Percentiles rank a stretch among this genome's conserved stretches.
phyloP scores from a whole-genome alignment of 2,888 invertebrate species.

The Troglohyphantes excavatus region DNA sequence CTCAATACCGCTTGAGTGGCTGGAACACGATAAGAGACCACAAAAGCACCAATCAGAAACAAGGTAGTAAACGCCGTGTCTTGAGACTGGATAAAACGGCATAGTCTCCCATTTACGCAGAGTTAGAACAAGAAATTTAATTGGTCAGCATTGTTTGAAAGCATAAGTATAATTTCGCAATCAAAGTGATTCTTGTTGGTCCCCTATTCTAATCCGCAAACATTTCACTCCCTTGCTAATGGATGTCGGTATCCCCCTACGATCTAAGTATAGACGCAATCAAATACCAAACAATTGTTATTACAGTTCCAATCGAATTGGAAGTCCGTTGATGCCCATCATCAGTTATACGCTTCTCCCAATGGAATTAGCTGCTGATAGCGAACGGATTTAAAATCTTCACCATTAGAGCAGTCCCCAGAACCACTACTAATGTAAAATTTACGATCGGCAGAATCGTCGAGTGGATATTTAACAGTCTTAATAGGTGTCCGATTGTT shows the following conservation, averaged over 20 bases:
- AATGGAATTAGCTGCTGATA: slow-evolving; percentile 43
- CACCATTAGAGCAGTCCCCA: slow-evolving; percentile 29
- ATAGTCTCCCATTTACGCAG: background rate
- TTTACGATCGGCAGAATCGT: slow-evolving; percentile 34
- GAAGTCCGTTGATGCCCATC: background rate
- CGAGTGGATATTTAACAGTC: slow-evolving; percentile 60
- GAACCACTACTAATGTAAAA: slow-evolving; percentile 38
- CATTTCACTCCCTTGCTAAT: background rate
- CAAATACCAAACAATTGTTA: slow-evolving; percentile 10
- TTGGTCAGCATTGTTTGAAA: background rate
- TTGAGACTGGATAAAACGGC: background rate
- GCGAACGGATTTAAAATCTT: slow-evolving; percentile 47
- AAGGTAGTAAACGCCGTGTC: background rate
- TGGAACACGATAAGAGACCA: background rate
- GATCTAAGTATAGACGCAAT: too few relatives aligned
- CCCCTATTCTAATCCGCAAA: background rate
- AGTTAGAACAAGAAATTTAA: background rate
- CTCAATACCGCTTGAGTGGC: slow-evolving; percentile 1
- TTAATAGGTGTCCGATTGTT: slow-evolving; percentile 71
- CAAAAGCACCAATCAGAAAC: slow-evolving; percentile 4
- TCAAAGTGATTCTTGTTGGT: background rate
- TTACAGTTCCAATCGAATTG: slow-evolving; percentile 24
- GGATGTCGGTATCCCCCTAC: background rate
- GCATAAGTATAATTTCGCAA: background rate
- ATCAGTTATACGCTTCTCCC: background rate